Base-by-base conservation (phyloP, 2,113 vertebrate genomes). In the Spheniscus mendiculus region DNA sequence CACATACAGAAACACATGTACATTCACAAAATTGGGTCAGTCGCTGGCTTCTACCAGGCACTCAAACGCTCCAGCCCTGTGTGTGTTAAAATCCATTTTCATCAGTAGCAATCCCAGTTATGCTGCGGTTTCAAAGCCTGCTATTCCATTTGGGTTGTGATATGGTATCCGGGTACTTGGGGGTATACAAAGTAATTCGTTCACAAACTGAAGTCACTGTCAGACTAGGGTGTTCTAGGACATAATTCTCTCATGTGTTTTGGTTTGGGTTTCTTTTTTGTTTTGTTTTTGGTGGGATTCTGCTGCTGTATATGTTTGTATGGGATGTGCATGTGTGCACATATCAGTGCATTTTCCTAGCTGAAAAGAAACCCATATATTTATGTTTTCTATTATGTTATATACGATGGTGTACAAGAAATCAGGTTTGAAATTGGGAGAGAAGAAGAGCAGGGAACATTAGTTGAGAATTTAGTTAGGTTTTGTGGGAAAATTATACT, bases 291-390 rank as follows among this genome's bases (percentile, higher is more conserved):
- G 8, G 17, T 45, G 47, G 18, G 36, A 40, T 72, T 67, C 47
- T 29, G 10, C 36, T 52, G 20, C 47, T 61, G 10, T 34, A 11
- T 71, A 27, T 9, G 3, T 65, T 61, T 30, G 5, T 27, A 15
- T 8, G 23, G 20, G 9, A 25, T 20, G 12, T 22, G 8, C 15
- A 12, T 30, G 12, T n/a, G 34, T 32, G 14, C 34, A 30, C 29
- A 6, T 17, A 52, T 21, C 56, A 32, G 12, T 45, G 15, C 19
- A 30, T 40, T 59, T 71, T 63, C 25, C 52, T 53, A 47, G 10
- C 55, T 83, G 16, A 45, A 50, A 53, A 15, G 42, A 25, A 27
- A 0, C 0, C 4, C 15, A 14, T 25, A 2, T 45, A 23, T 62
- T 62, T 55, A 16, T 42, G 3, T 7, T 79, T 83, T 56, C 11